Conservation (phyloP, 2,113 vertebrate species). For the Cynocephalus volans region DNA sequence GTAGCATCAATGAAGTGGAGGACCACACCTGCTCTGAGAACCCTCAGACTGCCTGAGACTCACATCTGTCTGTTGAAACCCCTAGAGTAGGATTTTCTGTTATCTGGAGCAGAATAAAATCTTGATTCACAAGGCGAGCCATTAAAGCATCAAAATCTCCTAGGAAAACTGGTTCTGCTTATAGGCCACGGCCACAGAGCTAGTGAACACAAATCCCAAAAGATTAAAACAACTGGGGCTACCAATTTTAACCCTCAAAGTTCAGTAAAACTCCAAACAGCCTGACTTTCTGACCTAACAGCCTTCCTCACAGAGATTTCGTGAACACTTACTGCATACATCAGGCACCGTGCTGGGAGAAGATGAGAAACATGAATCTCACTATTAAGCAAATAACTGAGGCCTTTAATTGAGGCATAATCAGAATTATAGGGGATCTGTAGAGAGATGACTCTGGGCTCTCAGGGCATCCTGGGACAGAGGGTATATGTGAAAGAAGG, state of each 20-base stretch:
- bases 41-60: not conserved
- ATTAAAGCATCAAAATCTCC: not conserved
- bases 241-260: not conserved
- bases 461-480: not conserved
- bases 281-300: not conserved
- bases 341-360: not conserved
- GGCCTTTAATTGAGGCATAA: not conserved
- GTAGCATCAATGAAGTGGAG: not conserved
- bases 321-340: not conserved
- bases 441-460: not conserved
- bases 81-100: not conserved
- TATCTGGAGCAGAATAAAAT: not conserved
- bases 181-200: not conserved
- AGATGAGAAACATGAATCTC: not conserved
- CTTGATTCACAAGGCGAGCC: not conserved
- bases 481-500: accelerated
- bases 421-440: not conserved
- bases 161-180: not conserved
- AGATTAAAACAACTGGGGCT: not conserved
- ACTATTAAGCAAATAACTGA: not conserved
- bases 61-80: not conserved
- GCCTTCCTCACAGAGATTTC: not conserved
- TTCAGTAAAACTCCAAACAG: not conserved
- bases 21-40: not conserved
- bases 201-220: not conserved